Evolutionary conservation across 53 echinoderm and acorn worm genomes (phyloP).

Genomic region (Holothuria scabra): DNA sequence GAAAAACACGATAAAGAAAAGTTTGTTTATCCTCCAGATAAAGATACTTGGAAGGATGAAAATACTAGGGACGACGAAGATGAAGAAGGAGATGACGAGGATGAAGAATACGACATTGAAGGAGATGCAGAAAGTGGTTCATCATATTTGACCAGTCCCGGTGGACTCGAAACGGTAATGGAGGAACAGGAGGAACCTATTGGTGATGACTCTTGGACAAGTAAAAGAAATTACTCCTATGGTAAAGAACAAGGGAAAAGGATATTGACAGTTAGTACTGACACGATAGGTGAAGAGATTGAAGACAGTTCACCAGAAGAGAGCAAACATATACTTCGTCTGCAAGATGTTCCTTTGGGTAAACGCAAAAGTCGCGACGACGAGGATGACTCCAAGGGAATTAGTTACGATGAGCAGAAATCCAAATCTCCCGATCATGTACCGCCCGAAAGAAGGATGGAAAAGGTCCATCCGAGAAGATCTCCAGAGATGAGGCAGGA

Average conservation of each 20-base stretch:
- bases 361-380: slow-evolving; percentile 27
- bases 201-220: slow-evolving; percentile 45
- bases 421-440: slow-evolving; percentile 9
- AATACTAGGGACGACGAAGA: slow-evolving; percentile 10
- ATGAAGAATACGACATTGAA: background rate
- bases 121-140: slow-evolving; percentile 7
- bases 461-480: slow-evolving; percentile 2
- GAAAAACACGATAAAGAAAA: background rate
- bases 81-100: slow-evolving; percentile 48
- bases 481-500: slow-evolving; percentile 48
- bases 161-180: slow-evolving; percentile 83
- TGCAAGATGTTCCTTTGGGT: slow-evolving; percentile 15
- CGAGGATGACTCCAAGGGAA: background rate
- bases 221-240: slow-evolving; percentile 41
- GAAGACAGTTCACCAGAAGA: slow-evolving; percentile 51
- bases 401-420: background rate
- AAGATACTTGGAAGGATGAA: background rate
- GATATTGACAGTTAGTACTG: slow-evolving; percentile 9
- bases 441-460: slow-evolving; percentile 27
- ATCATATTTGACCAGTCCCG: slow-evolving; percentile 49
- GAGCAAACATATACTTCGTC: slow-evolving; percentile 34
- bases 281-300: slow-evolving; percentile 20
- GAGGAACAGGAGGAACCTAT: slow-evolving; percentile 85
- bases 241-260: slow-evolving; percentile 26
- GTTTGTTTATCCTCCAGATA: slow-evolving; percentile 37